Evolutionary conservation across 2,113 vertebrate genomes (phyloP).

Genomic region (Tor tambroides): DNA sequence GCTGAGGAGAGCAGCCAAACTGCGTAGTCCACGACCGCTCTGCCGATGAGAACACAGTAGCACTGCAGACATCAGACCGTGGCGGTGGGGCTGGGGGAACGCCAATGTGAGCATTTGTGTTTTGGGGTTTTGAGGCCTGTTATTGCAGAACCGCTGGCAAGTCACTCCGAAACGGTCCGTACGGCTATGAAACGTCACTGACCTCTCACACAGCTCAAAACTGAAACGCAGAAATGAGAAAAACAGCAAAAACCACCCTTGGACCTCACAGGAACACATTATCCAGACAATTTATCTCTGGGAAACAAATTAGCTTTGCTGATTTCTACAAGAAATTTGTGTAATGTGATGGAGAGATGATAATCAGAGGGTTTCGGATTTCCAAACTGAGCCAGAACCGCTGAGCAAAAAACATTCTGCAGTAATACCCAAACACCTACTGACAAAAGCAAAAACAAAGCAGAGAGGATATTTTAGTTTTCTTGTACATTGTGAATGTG

Average conservation of each 20-base stretch:
- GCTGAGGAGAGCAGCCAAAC: conserved; percentile 13
- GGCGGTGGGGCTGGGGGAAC: neutral
- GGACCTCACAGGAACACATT: conserved; percentile 17
- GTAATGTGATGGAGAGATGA: conserved; percentile 17
- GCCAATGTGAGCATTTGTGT: neutral
- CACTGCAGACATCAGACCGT: conserved; percentile 1
- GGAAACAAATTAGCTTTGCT: conserved; percentile 6
- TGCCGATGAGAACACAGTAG: neutral
- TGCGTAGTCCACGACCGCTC: neutral
- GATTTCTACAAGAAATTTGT: neutral
- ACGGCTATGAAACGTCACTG: conserved; percentile 12
- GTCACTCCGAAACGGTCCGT: neutral
- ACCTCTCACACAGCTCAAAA: conserved; percentile 28
- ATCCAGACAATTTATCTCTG: conserved; percentile 16
- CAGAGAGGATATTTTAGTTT: neutral
- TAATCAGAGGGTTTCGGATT: conserved; percentile 11
- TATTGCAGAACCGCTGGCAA: conserved; percentile 12
- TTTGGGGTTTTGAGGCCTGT: conserved; percentile 18
- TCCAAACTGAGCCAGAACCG: neutral
- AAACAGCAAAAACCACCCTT: neutral
- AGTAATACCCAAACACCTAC: neutral
- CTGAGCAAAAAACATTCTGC: neutral
- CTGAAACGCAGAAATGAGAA: conserved; percentile 11
- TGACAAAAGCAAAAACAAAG: neutral
- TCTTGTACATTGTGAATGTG: neutral